Percentiles rank a stretch among this genome's conserved stretches.
These are phyloP conservation scores for Caenorhabditis auriculariae DNA, from an alignment of 2,888 invertebrate genomes.

Conservation along the genomic window DNA sequence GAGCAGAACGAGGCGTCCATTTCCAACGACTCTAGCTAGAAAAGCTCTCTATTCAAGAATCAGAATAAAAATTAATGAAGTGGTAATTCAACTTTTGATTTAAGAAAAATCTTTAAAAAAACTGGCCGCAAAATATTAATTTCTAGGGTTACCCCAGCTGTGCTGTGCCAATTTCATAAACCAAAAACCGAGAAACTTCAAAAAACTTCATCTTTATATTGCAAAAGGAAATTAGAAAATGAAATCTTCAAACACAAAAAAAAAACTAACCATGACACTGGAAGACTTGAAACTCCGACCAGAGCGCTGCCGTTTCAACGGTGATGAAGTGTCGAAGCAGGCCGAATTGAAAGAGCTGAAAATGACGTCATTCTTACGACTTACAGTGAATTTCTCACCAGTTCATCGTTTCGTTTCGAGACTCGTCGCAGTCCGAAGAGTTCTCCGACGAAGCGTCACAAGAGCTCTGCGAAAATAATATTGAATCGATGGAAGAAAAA, in stretches of 20 bases:
- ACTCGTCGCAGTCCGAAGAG: conserved; percentile 39
- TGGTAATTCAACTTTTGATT: too few species aligned
- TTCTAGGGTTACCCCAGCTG: too few species aligned
- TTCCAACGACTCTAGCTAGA: conserved; percentile 30
- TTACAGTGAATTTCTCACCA: conserved; percentile 31
- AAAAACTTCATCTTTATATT: too few species aligned
- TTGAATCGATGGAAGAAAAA: background rate
- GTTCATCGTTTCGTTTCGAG: conserved; percentile 9
- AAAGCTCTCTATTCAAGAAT: too few species aligned
- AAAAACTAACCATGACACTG: conserved; percentile 1
- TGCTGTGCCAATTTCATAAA: too few species aligned
- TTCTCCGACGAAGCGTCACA: conserved; percentile 52
- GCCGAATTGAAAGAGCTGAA: conserved; percentile 34
- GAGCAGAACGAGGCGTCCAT: conserved; percentile 52
- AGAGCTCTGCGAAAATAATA: conserved; percentile 35
- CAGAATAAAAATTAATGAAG: too few species aligned
- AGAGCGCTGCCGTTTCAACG: conserved; percentile 29
- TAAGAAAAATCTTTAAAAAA: too few species aligned
- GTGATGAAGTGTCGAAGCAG: conserved; percentile 19
- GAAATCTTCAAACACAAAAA: background rate
- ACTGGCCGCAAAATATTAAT: too few species aligned
- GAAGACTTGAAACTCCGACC: conserved; percentile 19
- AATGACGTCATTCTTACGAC: background rate
- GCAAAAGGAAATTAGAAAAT: too few species aligned
- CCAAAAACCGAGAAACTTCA: too few species aligned